A percentile compares a stretch with the other conserved stretches of the same genome.
These are phyloP conservation scores for Cotesia glomerata DNA, from an alignment of 1,140 invertebrate genomes.

Conservation along the genomic window DNA sequence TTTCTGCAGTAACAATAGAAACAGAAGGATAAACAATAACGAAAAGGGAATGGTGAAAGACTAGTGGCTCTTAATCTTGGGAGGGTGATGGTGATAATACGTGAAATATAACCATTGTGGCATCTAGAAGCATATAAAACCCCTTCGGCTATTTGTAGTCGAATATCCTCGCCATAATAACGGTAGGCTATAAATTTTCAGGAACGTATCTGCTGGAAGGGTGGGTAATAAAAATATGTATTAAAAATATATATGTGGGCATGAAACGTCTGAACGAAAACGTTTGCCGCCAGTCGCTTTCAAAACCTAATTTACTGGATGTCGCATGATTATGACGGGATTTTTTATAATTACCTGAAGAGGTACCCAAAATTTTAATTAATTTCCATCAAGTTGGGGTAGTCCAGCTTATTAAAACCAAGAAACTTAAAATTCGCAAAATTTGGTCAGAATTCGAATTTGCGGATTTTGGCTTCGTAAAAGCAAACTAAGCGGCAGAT, in stretches of 20 bases:
- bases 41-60: background rate
- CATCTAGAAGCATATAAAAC: conserved; percentile 39
- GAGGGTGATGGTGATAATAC: conserved; percentile 31
- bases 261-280: conserved; percentile 24
- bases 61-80: background rate
- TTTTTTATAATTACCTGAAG: no score
- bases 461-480: no score
- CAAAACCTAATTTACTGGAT: no score
- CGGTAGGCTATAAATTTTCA: conserved; percentile 37
- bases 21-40: no score
- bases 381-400: no score
- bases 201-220: conserved; percentile 31
- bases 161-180: conserved; percentile 39
- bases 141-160: conserved; percentile 39
- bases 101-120: conserved; percentile 38
- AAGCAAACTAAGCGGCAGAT: no score
- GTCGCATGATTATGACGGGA: no score
- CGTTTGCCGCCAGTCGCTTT: conserved; percentile 15
- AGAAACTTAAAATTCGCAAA: no score
- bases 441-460: no score
- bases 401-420: no score
- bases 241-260: conserved; percentile 13
- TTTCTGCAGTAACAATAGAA: no score
- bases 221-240: background rate
- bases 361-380: no score